Conservation (phyloP, 2,797 vertebrate genomes). For the Diglossa cyanea region DNA sequence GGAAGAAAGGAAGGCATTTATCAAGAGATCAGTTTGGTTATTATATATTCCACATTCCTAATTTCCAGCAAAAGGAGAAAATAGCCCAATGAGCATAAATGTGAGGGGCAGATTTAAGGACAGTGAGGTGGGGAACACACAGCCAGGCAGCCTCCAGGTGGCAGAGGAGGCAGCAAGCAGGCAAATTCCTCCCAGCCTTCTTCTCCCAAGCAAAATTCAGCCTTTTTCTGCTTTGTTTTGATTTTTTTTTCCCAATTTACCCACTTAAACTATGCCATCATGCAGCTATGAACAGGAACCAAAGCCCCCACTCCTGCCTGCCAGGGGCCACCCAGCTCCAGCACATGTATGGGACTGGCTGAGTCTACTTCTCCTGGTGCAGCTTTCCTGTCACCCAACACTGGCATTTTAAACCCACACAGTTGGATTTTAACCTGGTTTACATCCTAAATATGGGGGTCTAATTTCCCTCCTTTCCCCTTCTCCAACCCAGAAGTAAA, state of each 20-base stretch:
- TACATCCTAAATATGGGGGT: neutral
- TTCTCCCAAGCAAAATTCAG: neutral
- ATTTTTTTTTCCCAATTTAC: neutral
- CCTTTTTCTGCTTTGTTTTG: neutral
- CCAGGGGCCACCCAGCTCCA: neutral
- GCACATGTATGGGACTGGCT: fast-evolving
- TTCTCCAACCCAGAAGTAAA: neutral
- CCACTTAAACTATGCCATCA: neutral
- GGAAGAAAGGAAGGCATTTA: neutral
- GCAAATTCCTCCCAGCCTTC: neutral
- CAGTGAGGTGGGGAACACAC: fast-evolving
- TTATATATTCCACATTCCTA: neutral
- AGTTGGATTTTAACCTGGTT: neutral
- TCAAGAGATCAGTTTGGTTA: neutral
- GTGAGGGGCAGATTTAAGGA: neutral
- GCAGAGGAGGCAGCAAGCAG: neutral
- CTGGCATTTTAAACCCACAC: neutral
- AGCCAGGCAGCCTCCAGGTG: neutral
- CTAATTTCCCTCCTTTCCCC: neutral
- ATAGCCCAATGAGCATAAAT: neutral
- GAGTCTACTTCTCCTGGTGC: neutral
- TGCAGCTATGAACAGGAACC: neutral
- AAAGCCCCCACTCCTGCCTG: neutral
- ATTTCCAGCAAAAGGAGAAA: neutral
- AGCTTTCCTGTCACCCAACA: neutral